A percentile compares a stretch with the other conserved stretches of the same genome.
These are phyloP conservation scores for Eleutherodactylus coqui DNA, from an alignment of 2,797 vertebrate species.

Conservation along the genomic window DNA sequence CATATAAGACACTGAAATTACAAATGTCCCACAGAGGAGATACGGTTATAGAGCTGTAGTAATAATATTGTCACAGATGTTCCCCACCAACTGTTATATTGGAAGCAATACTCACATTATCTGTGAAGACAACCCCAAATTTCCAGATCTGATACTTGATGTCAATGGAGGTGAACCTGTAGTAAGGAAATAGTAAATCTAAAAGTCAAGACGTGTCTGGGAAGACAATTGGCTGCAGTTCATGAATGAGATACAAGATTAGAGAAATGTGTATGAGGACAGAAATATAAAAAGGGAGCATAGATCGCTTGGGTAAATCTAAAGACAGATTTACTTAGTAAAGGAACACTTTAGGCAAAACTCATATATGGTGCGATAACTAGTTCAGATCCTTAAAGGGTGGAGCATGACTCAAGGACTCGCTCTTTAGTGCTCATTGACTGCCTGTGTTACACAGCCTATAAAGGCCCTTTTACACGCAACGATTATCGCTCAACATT, in stretches of 20 bases:
- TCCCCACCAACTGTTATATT: too few relatives aligned
- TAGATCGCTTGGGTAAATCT: neutral
- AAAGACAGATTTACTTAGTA: neutral
- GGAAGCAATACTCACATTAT: slow-evolving; percentile 82
- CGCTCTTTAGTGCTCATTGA: neutral
- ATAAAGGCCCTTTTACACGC: too few relatives aligned
- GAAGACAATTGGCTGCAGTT: neutral
- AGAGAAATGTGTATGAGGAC: neutral
- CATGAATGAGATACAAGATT: neutral
- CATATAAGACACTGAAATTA: too few relatives aligned
- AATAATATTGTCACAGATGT: too few relatives aligned
- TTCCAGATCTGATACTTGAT: slow-evolving; percentile 98
- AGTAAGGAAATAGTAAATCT: neutral
- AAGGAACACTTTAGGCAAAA: neutral
- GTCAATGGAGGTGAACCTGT: slow-evolving; percentile 89
- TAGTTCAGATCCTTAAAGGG: neutral
- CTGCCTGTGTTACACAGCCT: neutral
- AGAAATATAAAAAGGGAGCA: neutral
- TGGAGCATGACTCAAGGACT: neutral
- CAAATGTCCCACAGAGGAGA: too few relatives aligned
- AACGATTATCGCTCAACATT: too few relatives aligned
- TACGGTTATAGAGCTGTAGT: neutral
- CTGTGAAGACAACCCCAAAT: slow-evolving; percentile 92
- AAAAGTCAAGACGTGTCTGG: neutral
- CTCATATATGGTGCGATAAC: neutral